phyloP scores from a whole-genome alignment of 2,113 vertebrate genomes.

The Hassar affinis region DNA sequence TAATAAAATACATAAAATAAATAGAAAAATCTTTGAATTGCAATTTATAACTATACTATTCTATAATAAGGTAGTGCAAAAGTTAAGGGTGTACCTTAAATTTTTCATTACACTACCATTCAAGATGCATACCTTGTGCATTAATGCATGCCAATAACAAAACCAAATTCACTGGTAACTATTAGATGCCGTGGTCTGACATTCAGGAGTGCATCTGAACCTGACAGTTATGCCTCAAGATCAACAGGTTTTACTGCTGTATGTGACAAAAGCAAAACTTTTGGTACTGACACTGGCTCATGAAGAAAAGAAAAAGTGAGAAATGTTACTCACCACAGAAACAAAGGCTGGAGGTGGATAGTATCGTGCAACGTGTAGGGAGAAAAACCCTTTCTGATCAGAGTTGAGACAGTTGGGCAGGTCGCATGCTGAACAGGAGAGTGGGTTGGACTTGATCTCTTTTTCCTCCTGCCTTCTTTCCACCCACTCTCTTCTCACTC shows the following conservation, averaged over 20 bases:
- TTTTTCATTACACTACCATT: not conserved
- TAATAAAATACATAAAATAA: not conserved
- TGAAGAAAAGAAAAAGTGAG: not conserved
- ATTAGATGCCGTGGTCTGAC: not conserved
- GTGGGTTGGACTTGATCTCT: slow-evolving; percentile 10
- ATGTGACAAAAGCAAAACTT: not conserved
- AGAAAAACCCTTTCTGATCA: slow-evolving; percentile 14
- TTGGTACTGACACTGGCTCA: not conserved
- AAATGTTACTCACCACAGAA: slow-evolving; percentile 5
- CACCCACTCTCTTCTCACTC: not conserved
- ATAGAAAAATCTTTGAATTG: not conserved
- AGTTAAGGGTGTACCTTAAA: not conserved
- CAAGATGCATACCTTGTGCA: not conserved
- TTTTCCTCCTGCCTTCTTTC: slow-evolving; percentile 10
- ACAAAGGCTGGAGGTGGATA: not conserved
- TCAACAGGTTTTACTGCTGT: not conserved
- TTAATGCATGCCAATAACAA: not conserved
- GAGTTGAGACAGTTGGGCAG: not conserved
- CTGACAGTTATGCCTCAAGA: not conserved
- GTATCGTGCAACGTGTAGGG: not conserved
- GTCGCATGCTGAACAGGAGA: not conserved
- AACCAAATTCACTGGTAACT: not conserved
- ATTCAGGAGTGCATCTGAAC: not conserved
- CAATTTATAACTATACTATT: not conserved
- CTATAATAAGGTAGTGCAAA: too few species aligned